These are phyloP conservation scores for Hirtodrosophila cameraria DNA, from an alignment of 2,888 invertebrate genomes.

Conservation along the genomic window DNA sequence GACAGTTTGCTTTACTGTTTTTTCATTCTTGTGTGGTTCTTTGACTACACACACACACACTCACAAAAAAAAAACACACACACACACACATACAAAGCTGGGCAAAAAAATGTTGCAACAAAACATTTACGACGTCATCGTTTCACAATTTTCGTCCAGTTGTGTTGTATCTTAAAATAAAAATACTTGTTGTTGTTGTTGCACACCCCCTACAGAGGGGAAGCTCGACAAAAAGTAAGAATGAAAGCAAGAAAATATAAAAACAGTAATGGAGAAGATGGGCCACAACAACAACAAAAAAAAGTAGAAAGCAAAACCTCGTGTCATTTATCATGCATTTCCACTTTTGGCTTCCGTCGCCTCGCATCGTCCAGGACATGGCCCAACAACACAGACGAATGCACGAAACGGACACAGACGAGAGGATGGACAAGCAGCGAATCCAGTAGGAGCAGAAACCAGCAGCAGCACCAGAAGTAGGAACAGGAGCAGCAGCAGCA, in stretches of 20 bases:
- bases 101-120: constrained; percentile 65
- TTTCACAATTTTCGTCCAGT: constrained; percentile 73
- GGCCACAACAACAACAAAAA: no score
- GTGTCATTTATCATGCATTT: constrained; percentile 80
- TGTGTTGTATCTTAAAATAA: constrained; percentile 55
- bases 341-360: constrained; percentile 77
- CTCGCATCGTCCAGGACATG: constrained; percentile 57
- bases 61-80: not conserved
- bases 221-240: not conserved
- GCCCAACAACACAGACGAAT: constrained; percentile 64
- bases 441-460: constrained; percentile 19
- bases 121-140: constrained; percentile 78
- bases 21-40: constrained; percentile 51
- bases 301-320: constrained; percentile 56
- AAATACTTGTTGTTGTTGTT: constrained; percentile 40
- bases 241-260: not conserved
- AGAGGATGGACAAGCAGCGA: constrained; percentile 24
- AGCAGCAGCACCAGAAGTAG: not conserved
- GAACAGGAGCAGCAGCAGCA: not conserved
- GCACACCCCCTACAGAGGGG: constrained; percentile 13
- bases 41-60: constrained; percentile 27
- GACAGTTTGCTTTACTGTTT: constrained; percentile 74
- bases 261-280: not conserved
- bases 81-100: constrained; percentile 8
- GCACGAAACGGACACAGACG: constrained; percentile 48